Evolutionary conservation across 2,113 vertebrate genomes (phyloP), one percentile per base, ranked within the genome.

Genomic region (Peromyscus leucopus): DNA sequence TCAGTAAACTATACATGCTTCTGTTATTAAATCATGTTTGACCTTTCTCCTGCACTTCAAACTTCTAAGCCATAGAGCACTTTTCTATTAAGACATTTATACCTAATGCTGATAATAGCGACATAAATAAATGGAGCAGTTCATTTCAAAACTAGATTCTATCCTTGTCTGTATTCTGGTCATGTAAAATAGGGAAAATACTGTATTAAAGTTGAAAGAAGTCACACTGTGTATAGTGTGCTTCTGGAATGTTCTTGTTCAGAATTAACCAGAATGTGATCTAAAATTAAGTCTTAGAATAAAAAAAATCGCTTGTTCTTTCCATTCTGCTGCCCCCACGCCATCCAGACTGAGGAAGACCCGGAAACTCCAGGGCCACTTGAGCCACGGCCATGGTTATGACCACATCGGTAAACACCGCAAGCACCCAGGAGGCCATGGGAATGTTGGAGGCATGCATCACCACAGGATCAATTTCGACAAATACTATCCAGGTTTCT

Each of bases 191-290:
- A 59, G 9, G 6, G 21, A 42, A 90, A 93, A 79, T n/a, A 36
- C 2, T 7, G 24, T 72, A 72, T 80, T 55, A 91, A 82, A 48
- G 17, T 94, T 82, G 39, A 46, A 57, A 74, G 2, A 65, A 65
- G 2, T 69, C 71, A 24, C 2, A 57, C 17, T 55, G 26, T 3
- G 26, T 67, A 15, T 15, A 63, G 9, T 9, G 61, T 65, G 63
- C 80, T 36, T 89, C 46, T 26, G 28, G 72, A 85, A 2, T 75
- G 21, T 48, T 80, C 13, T 36, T 31, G 84, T 65, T 93, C 89
- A 96, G 92, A 80, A 21, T 15, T 74, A 86, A 79, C 36, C 80
- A 89, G 82, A 96, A 93, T 75, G 7, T 80, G 48, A 84, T 92
- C 33, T 55, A 26, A 93, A 94, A 93, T 76, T 76, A 79, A 90